A percentile compares a stretch with the other conserved stretches of the same genome.
phyloP scores from a whole-genome alignment of 2,888 invertebrate genomes.

The Conistra vaccinii region DNA sequence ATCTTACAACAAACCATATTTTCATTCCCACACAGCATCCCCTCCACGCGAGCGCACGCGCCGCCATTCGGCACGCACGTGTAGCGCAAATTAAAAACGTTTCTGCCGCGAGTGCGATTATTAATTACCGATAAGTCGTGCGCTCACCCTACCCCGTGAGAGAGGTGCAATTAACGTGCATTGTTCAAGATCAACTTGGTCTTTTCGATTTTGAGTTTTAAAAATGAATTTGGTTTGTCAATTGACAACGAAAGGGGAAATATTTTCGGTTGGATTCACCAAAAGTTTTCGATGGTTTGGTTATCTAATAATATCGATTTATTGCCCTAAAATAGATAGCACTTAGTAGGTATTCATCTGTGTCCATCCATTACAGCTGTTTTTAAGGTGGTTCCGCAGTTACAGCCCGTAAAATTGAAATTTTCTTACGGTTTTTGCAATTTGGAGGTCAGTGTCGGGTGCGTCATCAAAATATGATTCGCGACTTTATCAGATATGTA shows the following conservation, averaged over 20 bases:
- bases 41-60: constrained; percentile 77
- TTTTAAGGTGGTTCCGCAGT: too few species aligned
- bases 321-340: not conserved
- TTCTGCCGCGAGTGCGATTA: constrained; percentile 80
- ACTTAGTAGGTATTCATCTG: not conserved
- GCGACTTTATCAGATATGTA: too few species aligned
- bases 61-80: constrained; percentile 85
- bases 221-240: constrained; percentile 21
- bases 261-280: not conserved
- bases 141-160: constrained; percentile 79
- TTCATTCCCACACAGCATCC: constrained; percentile 66
- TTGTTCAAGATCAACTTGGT: constrained; percentile 68
- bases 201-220: constrained; percentile 53
- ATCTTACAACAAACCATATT: constrained; percentile 61
- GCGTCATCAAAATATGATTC: too few species aligned
- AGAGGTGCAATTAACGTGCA: constrained; percentile 77
- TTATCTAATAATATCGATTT: not conserved
- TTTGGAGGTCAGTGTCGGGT: too few species aligned
- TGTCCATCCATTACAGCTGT: not conserved
- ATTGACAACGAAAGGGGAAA: constrained; percentile 6
- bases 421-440: too few species aligned
- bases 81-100: constrained; percentile 87
- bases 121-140: constrained; percentile 82
- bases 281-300: not conserved
- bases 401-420: too few species aligned